Evolutionary conservation across 2,113 vertebrate genomes (phyloP).

Genomic region (Scolopax mira): DNA sequence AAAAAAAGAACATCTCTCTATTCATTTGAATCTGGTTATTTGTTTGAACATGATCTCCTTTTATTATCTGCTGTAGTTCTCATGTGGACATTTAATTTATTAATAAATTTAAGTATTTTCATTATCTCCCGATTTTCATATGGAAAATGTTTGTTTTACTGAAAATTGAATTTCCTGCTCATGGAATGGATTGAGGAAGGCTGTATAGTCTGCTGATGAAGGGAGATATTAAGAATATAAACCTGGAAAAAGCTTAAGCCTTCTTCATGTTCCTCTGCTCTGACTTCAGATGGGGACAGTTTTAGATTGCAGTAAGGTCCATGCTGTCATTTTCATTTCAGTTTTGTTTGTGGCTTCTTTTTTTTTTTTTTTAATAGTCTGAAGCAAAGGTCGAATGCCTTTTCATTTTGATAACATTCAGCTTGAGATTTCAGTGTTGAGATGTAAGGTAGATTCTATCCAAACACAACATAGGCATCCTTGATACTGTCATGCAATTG

Average conservation of each 20-base stretch:
- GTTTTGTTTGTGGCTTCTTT: background rate
- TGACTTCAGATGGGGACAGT: background rate
- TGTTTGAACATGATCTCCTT: background rate
- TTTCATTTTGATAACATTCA: background rate
- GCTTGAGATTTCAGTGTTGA: background rate
- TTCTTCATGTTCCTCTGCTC: background rate
- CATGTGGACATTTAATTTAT: background rate
- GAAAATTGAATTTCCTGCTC: background rate
- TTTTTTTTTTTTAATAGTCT: background rate
- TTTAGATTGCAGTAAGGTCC: background rate
- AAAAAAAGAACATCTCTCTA: background rate
- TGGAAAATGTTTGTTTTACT: background rate
- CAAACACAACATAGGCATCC: background rate
- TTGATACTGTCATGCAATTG: background rate
- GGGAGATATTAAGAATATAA: background rate
- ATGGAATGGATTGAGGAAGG: background rate
- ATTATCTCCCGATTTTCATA: background rate
- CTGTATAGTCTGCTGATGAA: background rate
- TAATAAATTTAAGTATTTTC: background rate
- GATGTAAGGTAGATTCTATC: background rate
- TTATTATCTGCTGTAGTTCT: background rate
- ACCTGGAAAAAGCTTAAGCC: background rate
- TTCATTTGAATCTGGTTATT: background rate
- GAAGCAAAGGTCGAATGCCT: background rate
- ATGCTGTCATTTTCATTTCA: background rate